These are phyloP conservation scores for Brachionus sp. DNA, from an alignment of 1,140 invertebrate genomes.

Conservation along the genomic window DNA sequence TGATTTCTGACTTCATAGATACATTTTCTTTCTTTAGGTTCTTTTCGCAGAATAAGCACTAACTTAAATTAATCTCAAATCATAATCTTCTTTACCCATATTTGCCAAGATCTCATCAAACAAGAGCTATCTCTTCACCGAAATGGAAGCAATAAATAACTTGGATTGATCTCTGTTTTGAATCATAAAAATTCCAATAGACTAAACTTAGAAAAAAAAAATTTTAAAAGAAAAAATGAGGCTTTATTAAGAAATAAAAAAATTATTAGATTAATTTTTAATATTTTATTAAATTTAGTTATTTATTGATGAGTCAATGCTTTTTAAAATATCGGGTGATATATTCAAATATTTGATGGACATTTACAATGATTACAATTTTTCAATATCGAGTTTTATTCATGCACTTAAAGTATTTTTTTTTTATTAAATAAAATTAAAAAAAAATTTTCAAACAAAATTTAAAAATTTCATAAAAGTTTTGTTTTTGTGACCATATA, in stretches of 20 bases:
- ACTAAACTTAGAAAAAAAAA: too few relatives aligned
- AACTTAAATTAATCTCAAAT: too few relatives aligned
- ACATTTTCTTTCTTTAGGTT: too few relatives aligned
- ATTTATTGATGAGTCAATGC: constrained; percentile 23
- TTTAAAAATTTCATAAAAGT: too few relatives aligned
- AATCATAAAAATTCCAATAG: too few relatives aligned
- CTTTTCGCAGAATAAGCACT: too few relatives aligned
- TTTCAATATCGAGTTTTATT: constrained; percentile 31
- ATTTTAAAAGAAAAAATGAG: neutral
- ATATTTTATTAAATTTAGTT: neutral
- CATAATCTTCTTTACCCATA: too few relatives aligned
- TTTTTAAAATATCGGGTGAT: constrained; percentile 39
- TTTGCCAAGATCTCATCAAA: too few relatives aligned
- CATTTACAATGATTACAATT: constrained; percentile 33
- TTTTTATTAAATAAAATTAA: neutral
- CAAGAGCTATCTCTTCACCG: too few relatives aligned
- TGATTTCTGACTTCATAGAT: too few relatives aligned
- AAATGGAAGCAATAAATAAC: too few relatives aligned
- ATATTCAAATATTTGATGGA: constrained; percentile 38
- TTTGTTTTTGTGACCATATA: constrained; percentile 35
- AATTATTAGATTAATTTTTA: neutral
- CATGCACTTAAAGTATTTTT: constrained; percentile 5
- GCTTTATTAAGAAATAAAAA: neutral
- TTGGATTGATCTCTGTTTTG: too few relatives aligned
- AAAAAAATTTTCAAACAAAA: neutral